These are phyloP conservation scores for Peromyscus californicus DNA, from an alignment of 2,113 vertebrate species.

Conservation along the genomic window DNA sequence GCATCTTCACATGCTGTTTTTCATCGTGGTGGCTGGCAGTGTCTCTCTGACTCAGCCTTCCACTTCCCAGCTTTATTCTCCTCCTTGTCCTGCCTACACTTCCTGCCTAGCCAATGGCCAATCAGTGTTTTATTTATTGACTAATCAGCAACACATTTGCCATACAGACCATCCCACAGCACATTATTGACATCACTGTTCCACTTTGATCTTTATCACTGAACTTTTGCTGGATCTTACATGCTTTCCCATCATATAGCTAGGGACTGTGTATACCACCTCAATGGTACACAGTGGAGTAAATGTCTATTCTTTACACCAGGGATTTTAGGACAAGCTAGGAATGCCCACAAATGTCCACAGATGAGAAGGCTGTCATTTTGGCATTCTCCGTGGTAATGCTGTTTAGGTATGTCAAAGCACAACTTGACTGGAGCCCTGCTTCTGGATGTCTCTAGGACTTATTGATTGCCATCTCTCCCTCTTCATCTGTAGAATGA, in stretches of 20 bases:
- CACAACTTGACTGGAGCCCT: background rate
- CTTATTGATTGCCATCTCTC: background rate
- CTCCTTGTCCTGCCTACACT: too few relatives aligned
- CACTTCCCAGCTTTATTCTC: too few relatives aligned
- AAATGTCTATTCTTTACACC: background rate
- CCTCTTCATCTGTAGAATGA: background rate
- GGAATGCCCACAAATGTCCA: background rate
- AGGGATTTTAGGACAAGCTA: background rate
- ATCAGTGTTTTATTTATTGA: too few relatives aligned
- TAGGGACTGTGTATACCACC: background rate
- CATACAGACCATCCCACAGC: too few relatives aligned
- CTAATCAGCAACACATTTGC: too few relatives aligned
- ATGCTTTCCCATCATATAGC: background rate
- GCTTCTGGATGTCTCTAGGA: background rate
- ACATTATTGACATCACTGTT: background rate
- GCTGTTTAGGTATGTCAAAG: background rate
- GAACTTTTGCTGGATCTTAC: background rate
- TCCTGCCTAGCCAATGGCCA: too few relatives aligned
- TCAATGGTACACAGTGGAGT: background rate
- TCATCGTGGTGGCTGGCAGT: too few relatives aligned
- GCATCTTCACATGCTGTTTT: too few relatives aligned
- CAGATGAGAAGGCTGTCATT: background rate
- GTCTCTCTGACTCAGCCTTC: too few relatives aligned
- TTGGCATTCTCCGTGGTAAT: background rate
- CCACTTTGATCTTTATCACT: slow-evolving; percentile 63